Conservation (phyloP, 2,113 vertebrate genomes). For the Lagopus leucura region DNA sequence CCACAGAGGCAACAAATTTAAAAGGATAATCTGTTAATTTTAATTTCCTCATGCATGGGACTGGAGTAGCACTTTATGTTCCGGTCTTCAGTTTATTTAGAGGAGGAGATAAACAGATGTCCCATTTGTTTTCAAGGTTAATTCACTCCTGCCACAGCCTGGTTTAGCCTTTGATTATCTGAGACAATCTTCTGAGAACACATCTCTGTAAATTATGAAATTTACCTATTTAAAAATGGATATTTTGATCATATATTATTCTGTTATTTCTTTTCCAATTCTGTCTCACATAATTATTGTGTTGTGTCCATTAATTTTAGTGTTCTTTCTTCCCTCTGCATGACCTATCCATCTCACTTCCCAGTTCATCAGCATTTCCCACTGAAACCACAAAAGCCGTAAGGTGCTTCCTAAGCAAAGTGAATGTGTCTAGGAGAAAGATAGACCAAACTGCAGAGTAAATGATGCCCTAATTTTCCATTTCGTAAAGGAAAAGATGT, state of each 20-base stretch:
- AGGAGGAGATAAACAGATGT: constrained; percentile 26
- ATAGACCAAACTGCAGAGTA: not conserved
- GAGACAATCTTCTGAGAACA: not conserved
- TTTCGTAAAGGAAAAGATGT: not conserved
- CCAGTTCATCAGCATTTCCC: not conserved
- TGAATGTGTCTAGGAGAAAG: not conserved
- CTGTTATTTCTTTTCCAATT: not conserved
- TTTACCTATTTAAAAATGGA: not conserved
- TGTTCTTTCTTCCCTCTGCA: not conserved
- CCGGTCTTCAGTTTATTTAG: constrained; percentile 2
- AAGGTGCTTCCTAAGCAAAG: not conserved
- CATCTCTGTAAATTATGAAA: not conserved
- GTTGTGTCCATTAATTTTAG: not conserved
- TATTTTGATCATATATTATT: not conserved
- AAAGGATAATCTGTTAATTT: constrained; percentile 18
- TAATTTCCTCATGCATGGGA: not conserved
- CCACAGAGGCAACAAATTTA: not conserved
- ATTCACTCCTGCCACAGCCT: not conserved
- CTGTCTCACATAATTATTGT: not conserved
- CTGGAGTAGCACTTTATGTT: constrained; percentile 4
- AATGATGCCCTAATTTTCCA: not conserved
- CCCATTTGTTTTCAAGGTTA: not conserved
- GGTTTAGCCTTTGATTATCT: not conserved
- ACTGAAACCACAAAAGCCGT: not conserved
- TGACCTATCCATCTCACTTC: not conserved